phyloP scores from a whole-genome alignment of 1,140 invertebrate species.

The Zaprionus nigranus region DNA sequence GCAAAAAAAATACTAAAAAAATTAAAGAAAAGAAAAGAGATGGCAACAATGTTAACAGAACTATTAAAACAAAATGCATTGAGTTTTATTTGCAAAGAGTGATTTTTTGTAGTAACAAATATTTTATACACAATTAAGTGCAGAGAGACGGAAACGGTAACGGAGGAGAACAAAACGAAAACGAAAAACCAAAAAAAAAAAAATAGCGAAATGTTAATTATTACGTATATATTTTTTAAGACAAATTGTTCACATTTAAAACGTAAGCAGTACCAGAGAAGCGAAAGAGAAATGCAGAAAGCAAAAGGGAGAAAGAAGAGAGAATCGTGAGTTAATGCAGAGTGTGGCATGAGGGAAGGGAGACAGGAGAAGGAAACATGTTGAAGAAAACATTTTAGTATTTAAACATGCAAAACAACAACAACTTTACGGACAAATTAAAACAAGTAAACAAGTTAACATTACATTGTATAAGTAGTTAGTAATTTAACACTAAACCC shows the following conservation, averaged over 20 bases:
- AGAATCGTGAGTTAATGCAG: background rate
- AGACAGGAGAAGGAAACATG: constrained; percentile 11
- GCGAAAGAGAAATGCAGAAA: constrained; percentile 4
- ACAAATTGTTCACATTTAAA: constrained; percentile 78
- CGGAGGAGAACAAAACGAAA: constrained; percentile 15
- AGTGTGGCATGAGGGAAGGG: background rate
- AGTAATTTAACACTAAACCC: constrained; percentile 82
- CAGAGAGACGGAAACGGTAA: constrained; percentile 30
- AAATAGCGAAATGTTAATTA: constrained; percentile 80
- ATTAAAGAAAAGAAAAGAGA: constrained; percentile 5
- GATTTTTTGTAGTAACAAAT: constrained; percentile 81
- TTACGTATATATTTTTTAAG: constrained; percentile 83
- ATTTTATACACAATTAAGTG: constrained; percentile 72
- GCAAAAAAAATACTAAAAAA: constrained; percentile 33
- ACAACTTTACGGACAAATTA: constrained; percentile 83
- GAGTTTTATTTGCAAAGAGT: constrained; percentile 82
- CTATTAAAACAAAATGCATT: constrained; percentile 59
- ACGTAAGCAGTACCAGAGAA: constrained; percentile 27
- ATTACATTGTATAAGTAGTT: constrained; percentile 85
- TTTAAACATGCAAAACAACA: constrained; percentile 62
- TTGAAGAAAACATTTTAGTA: constrained; percentile 59
- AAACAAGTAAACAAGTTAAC: constrained; percentile 84
- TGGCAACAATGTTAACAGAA: constrained; percentile 71
- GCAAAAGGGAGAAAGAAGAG: background rate
- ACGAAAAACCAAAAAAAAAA: constrained; percentile 19